These are phyloP conservation scores for Diceros bicornis DNA, from an alignment of 2,797 vertebrate genomes.

Conservation along the genomic window DNA sequence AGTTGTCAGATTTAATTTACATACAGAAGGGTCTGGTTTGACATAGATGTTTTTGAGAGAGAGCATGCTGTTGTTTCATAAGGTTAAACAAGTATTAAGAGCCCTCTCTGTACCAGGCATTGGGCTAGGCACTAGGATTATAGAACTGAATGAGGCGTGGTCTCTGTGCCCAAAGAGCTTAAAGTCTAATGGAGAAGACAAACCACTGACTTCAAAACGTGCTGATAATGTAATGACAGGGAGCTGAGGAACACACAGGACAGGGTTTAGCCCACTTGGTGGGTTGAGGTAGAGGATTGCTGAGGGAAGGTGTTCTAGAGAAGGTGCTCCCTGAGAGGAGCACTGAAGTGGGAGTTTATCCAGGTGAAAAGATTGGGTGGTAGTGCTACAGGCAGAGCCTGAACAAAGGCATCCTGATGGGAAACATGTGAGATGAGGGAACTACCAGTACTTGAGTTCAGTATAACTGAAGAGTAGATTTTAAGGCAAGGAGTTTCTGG, in stretches of 20 bases:
- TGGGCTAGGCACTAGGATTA: not conserved
- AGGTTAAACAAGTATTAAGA: not conserved
- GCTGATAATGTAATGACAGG: not conserved
- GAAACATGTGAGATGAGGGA: not conserved
- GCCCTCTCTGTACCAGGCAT: not conserved
- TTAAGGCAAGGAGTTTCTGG: not conserved
- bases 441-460: not conserved
- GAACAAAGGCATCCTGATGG: not conserved
- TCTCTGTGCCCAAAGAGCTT: not conserved
- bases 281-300: not conserved
- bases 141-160: not conserved
- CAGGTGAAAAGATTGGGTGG: not conserved
- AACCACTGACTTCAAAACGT: not conserved
- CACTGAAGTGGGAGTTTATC: not conserved
- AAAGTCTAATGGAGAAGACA: not conserved
- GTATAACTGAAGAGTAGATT: not conserved
- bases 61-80: not conserved
- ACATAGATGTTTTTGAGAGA: not conserved
- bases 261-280: not conserved
- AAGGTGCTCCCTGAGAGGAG: not conserved
- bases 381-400: not conserved
- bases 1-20: not conserved
- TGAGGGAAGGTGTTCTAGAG: not conserved
- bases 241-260: not conserved
- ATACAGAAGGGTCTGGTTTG: not conserved